phyloP scores from a whole-genome alignment of 2,888 invertebrate genomes.

The Lymantria monacha region DNA sequence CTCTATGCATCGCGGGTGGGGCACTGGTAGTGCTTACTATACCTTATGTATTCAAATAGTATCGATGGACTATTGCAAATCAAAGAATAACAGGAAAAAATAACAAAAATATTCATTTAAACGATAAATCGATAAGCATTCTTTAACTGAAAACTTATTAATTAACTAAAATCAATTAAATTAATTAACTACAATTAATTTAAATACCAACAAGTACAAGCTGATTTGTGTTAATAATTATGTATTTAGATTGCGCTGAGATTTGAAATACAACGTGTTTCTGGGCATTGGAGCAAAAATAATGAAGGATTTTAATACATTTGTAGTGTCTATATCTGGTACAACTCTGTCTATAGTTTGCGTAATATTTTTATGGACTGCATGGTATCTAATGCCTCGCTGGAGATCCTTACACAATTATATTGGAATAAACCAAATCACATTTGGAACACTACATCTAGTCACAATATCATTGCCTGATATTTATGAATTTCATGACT shows the following conservation, averaged over 20 bases:
- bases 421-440: conserved; percentile 7
- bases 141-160: too few species aligned
- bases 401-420: conserved; percentile 11
- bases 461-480: neutral
- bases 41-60: too few species aligned
- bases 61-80: too few species aligned
- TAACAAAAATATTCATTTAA: too few species aligned
- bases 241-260: neutral
- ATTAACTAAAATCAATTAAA: too few species aligned
- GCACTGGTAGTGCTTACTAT: too few species aligned
- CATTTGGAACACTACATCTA: conserved; percentile 3
- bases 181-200: too few species aligned
- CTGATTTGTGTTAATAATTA: neutral
- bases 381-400: conserved; percentile 7
- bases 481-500: too few species aligned
- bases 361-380: conserved; percentile 1
- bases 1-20: too few species aligned
- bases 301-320: neutral
- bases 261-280: neutral
- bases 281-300: neutral
- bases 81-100: too few species aligned
- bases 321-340: neutral
- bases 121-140: too few species aligned
- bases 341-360: neutral
- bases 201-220: too few species aligned